Evolutionary conservation across 2,888 invertebrate genomes (phyloP), one percentile per base, ranked within the genome.

Genomic region (Nomada ferruginata): DNA sequence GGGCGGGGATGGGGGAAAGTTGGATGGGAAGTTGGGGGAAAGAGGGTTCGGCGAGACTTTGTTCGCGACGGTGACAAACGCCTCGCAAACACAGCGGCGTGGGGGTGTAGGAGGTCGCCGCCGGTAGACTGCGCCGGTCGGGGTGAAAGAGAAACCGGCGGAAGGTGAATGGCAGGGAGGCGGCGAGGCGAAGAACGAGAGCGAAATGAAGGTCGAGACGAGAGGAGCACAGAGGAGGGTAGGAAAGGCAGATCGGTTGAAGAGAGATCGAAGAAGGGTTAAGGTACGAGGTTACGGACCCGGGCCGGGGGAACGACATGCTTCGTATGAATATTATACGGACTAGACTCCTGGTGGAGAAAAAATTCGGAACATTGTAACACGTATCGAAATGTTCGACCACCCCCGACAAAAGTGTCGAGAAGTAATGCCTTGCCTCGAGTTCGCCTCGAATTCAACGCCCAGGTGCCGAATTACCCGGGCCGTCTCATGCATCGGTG

Each of bases 1-100:
- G 10, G 2, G 3, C 15, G 55, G 18, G 4, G 2, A 10, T 15
- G 52, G 59, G 44, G 73, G 63, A 61, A 76, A 57, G 76, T 52
- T 50, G 15, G 26, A 50, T n/a, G n/a, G n/a, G n/a, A n/a, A n/a
- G n/a, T n/a, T n/a, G n/a, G n/a, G 44, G 76, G 68, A 55, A 42
- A 29, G 61, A 29, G 18, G 23, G 52, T 4, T 59, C 50, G 70
- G 75, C 70, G 80, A 81, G 87, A 87, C 85, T 87, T 87, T 87
- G 87, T 71, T 84, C 84, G 52, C 73, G 87, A 87, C 85, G 80
- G 84, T 87, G 87, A 87, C 86, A 87, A 87, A 87, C 87, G 87
- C 68, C 75, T 65, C 80, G 85, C 85, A 86, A 84, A 85, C 82
- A 80, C 61, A 74, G 79, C 66, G 66, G 42, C 60, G 79, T 83